Percentiles rank a stretch among this genome's conserved stretches.
These are phyloP conservation scores for Gallinago solitaria DNA, from an alignment of 2,797 vertebrate genomes.

Conservation along the genomic window DNA sequence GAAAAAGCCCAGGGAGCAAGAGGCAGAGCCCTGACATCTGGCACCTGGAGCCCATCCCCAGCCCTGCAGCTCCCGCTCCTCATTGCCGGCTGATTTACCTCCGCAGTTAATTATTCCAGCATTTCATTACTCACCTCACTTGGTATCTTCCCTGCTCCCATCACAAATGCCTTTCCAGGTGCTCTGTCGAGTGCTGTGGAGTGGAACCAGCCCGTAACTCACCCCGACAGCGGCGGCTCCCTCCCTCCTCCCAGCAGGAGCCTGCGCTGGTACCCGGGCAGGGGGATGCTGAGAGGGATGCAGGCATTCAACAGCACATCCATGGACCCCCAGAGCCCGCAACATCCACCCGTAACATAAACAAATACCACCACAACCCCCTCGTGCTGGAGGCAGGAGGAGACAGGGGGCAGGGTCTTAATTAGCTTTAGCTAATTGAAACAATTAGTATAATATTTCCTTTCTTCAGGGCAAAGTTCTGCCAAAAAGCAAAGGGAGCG, in stretches of 20 bases:
- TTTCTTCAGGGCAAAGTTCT: not conserved
- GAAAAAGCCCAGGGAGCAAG: not conserved
- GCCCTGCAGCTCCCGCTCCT: not conserved
- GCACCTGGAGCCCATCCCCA: not conserved
- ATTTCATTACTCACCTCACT: not conserved
- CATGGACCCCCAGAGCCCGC: not conserved
- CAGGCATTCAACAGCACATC: accelerated
- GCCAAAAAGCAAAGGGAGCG: not conserved
- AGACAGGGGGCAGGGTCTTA: not conserved
- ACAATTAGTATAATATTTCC: not conserved
- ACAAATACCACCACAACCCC: not conserved
- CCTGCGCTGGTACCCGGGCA: not conserved
- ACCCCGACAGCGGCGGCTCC: not conserved
- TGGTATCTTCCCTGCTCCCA: not conserved
- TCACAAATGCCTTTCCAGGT: not conserved
- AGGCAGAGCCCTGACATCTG: not conserved
- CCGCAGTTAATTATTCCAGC: not conserved
- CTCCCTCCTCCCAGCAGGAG: not conserved
- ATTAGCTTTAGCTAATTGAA: not conserved
- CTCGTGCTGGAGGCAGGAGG: not conserved
- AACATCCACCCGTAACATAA: not conserved
- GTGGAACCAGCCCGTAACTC: not conserved
- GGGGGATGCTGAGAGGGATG: not conserved
- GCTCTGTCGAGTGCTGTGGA: not conserved
- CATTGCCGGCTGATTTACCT: not conserved